Base-by-base conservation (phyloP, 2,113 vertebrate species). In the Cinclus cinclus region DNA sequence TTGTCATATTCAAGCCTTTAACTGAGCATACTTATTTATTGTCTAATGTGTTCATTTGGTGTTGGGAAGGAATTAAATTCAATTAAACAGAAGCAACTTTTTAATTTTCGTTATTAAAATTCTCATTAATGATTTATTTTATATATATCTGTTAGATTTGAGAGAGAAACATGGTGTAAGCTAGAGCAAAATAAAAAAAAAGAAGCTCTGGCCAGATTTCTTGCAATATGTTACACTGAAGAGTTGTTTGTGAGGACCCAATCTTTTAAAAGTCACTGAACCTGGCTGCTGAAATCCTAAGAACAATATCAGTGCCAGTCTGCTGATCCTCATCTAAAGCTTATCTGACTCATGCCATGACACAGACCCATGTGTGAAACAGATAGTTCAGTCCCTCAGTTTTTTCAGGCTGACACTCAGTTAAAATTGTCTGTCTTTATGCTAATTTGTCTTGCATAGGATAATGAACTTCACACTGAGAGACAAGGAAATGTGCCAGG, bases 401-500 rank as follows among this genome's bases (percentile, higher is more conserved):
- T 77, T 90, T 89, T 89, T 87, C 83, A 87, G 39, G 35, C 52
- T 84, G 64, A 70, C 3, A 1, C 8, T 24, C n/a, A 28, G 65
- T 77, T 84, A 75, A 91, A 92, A 84, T 50, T 94, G 27, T 2
- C 42, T 75, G 27, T 33, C 47, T 82, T 92, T 78, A 84, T 82
- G 77, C 60, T 89, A 89, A 92, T 94, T 84, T 92, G 7, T 76
- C 84, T 90, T 90, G 59, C 27, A 68, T 41, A 63, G 62, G 44
- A 60, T 87, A 96, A 94, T 90, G 90, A 93, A 83, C 58, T 91
- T 87, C 78, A 85, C 2, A 37, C 63, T 93, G 88, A 69, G 49
- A 95, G 33, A 39, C 12, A 88, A 85, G 75, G 31, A 93, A 79
- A 76, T 83, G 63, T 90, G 88, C 67, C 59, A 96, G 39, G 84